Base-by-base conservation (phyloP, 2,797 vertebrate genomes). In the Mus caroli region DNA sequence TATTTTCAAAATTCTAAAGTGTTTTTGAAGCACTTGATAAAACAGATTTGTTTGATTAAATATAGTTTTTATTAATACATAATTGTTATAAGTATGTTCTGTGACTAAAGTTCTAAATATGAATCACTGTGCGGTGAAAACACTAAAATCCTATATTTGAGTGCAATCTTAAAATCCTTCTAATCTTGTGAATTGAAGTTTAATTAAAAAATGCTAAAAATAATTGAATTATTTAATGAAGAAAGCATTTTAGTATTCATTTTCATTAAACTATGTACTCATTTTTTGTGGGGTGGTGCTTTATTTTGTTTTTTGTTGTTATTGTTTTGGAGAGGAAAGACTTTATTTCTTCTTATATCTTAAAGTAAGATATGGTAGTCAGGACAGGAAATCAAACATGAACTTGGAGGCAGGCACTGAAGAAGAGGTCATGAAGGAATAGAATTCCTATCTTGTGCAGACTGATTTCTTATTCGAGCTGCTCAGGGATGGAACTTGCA, bases 11-110 rank as follows among this genome's bases (percentile, higher is more conserved):
- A 3, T 91, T 94, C 76, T 93, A 75, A 96, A 90, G 17, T 91
- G 26, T 19, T 62, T 62, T 85, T 26, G 78, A 52, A 77, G 34
- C 54, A 85, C 22, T 92, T 31, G 78, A 82, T 95, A 88, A 94
- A 91, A 71, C 80, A 94, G 56, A 84, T 89, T 84, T 58, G 46
- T 54, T 96, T 84, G 52, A n/a, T 67, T 95, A 94, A 76, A 67
- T 88, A 93, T 92, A 88, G 87, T 95, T 94, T 91, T 89, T 95
- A 92, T 84, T 89, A 96, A 93, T 82, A 87, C 31, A 78, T 94
- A 94, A 94, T 85, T 88, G 19, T 75, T 67, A 85, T 93, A 75
- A 95, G 90, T 97, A 96, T 94, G 40, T 67, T 58, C 58, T 94
- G 52, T 95, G 84, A 69, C 26, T 86, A 14, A 86, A 80, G 37